phyloP scores from a whole-genome alignment of 2,888 invertebrate species.

The Herminia tarsipennalis region DNA sequence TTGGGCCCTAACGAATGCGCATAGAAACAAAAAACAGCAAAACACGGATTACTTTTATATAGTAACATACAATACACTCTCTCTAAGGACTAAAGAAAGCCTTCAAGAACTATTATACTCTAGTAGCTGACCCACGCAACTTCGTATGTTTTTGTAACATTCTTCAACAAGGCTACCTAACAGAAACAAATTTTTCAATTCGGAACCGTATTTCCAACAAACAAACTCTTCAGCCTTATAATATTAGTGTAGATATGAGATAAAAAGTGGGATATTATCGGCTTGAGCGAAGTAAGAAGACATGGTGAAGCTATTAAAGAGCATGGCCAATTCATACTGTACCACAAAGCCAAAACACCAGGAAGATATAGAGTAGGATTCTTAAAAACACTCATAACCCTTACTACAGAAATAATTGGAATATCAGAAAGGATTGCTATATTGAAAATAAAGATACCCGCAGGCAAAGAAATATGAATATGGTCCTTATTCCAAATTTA shows the following conservation, averaged over 20 bases:
- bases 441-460: neutral
- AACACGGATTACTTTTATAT: neutral
- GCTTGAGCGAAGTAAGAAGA: conserved; percentile 1
- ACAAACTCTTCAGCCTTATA: no score
- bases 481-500: neutral
- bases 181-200: no score
- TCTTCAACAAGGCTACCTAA: no score
- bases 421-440: neutral
- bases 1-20: neutral
- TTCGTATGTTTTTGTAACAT: no score
- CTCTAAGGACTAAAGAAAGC: neutral
- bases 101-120: neutral
- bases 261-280: conserved; percentile 1
- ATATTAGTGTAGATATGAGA: no score
- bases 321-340: neutral
- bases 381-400: neutral
- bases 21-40: neutral
- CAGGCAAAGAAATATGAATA: neutral
- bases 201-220: no score
- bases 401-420: neutral
- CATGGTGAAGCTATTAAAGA: neutral
- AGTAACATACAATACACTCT: conserved; percentile 1
- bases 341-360: neutral
- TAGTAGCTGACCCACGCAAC: no score
- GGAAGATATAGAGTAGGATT: conserved; percentile 1